These are phyloP conservation scores for Habroteleia sp. DNA, from an alignment of 2,888 invertebrate species.

Conservation along the genomic window DNA sequence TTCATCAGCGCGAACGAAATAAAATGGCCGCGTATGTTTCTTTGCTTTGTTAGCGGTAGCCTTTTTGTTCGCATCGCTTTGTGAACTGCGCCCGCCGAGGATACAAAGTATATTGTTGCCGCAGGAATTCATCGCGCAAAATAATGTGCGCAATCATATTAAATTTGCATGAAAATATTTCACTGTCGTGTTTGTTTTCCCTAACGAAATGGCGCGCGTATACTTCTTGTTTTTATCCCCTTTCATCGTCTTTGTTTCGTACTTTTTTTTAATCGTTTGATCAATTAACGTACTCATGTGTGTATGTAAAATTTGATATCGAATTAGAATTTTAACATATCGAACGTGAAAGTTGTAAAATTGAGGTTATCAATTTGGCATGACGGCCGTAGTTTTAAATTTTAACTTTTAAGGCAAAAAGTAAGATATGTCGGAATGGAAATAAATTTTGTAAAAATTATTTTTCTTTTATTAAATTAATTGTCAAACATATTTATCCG, in stretches of 20 bases:
- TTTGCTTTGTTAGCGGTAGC: constrained; percentile 34
- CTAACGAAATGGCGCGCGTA: constrained; percentile 6
- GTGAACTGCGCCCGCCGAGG: constrained; percentile 14
- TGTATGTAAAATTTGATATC: no score
- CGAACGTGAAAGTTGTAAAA: no score
- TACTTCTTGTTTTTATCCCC: constrained; percentile 12
- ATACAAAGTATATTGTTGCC: constrained; percentile 35
- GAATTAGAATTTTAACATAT: no score
- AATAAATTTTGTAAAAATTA: no score
- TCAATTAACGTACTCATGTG: constrained; percentile 11
- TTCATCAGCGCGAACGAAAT: constrained; percentile 45
- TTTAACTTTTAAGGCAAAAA: no score
- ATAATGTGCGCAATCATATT: constrained; percentile 58
- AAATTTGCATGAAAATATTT: constrained; percentile 60
- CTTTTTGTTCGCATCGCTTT: constrained; percentile 34
- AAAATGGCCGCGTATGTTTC: constrained; percentile 49
- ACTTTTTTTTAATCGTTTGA: constrained; percentile 8
- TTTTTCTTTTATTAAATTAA: no score
- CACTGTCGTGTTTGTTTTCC: constrained; percentile 43
- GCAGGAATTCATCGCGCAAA: constrained; percentile 48
- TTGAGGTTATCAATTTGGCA: no score
- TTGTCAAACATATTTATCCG: no score
- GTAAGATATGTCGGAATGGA: no score
- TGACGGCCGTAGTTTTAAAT: no score
- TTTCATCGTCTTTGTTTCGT: constrained; percentile 4